A percentile compares a stretch with the other conserved stretches of the same genome.
phyloP scores from a whole-genome alignment of 2,113 vertebrate species.

The Peucedramus taeniatus region DNA sequence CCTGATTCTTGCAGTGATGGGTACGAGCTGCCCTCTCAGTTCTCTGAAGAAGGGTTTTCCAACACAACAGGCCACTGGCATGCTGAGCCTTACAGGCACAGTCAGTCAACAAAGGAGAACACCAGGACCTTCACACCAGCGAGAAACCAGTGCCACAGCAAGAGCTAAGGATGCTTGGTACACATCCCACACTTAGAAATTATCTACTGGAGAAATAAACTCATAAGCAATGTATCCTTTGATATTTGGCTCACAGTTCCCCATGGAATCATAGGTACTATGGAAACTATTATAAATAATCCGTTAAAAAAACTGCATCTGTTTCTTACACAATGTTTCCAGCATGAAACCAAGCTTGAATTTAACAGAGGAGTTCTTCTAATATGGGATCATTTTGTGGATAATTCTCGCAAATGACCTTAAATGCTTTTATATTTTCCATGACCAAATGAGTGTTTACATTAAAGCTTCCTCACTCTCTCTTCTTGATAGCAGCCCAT shows the following conservation, averaged over 20 bases:
- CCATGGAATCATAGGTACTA: background rate
- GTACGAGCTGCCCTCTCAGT: background rate
- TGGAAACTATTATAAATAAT: conserved; percentile 14
- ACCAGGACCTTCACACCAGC: background rate
- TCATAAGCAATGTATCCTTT: background rate
- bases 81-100: background rate
- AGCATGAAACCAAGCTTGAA: background rate
- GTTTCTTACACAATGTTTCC: background rate
- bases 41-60: background rate
- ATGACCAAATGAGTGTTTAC: background rate
- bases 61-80: background rate
- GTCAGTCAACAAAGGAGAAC: background rate
- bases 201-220: background rate
- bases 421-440: background rate
- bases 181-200: background rate
- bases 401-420: background rate
- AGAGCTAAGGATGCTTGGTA: background rate
- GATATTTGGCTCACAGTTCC: background rate
- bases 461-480: background rate
- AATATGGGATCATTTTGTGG: background rate
- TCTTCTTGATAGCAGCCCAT: background rate
- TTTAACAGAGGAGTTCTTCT: background rate
- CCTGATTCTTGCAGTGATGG: background rate
- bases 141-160: background rate
- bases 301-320: background rate